Percentiles rank a stretch among this genome's conserved stretches.
Conservation (phyloP, 2,888 invertebrate genomes). For the Orthonychiurus folsomi region DNA sequence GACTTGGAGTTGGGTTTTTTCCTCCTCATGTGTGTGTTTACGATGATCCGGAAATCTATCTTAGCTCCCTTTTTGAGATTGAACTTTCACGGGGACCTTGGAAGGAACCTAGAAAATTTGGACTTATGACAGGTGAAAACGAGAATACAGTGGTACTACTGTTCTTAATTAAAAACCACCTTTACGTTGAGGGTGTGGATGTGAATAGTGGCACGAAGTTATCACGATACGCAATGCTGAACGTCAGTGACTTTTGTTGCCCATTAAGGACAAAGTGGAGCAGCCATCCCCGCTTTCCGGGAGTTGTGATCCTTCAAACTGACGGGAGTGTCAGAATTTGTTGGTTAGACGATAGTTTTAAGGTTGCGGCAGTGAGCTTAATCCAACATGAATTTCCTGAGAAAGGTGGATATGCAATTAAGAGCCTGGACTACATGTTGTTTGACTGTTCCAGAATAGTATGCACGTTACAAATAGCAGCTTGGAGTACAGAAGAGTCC, state of each 20-base stretch:
- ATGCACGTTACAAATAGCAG: background rate
- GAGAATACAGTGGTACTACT: slow-evolving; percentile 21
- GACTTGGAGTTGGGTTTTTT: slow-evolving; percentile 36
- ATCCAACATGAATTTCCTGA: slow-evolving; percentile 16
- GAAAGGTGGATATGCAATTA: background rate
- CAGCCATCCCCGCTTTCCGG: slow-evolving; percentile 17
- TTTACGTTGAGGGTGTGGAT: slow-evolving; percentile 32
- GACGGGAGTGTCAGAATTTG: slow-evolving; percentile 27
- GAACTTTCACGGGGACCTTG: slow-evolving; percentile 31
- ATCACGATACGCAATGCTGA: slow-evolving; percentile 26
- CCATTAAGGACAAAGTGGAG: slow-evolving; percentile 10
- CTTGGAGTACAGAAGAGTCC: no score
- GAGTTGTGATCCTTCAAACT: slow-evolving; percentile 23
- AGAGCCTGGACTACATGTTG: slow-evolving; percentile 10
- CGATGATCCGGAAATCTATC: slow-evolving; percentile 36
- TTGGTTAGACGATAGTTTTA: slow-evolving; percentile 32
- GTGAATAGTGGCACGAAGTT: slow-evolving; percentile 26
- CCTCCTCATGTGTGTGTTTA: slow-evolving; percentile 39
- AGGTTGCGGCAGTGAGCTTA: slow-evolving; percentile 29
- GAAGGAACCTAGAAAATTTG: slow-evolving; percentile 33
- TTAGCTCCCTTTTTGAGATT: slow-evolving; percentile 29
- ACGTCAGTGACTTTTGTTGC: slow-evolving; percentile 30
- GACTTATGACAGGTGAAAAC: slow-evolving; percentile 12
- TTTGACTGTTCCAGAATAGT: slow-evolving; percentile 10
- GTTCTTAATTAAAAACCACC: slow-evolving; percentile 28